A percentile compares a stretch with the other conserved stretches of the same genome.
phyloP scores from a whole-genome alignment of 2,113 vertebrate genomes.

The Baryphthengus martii region DNA sequence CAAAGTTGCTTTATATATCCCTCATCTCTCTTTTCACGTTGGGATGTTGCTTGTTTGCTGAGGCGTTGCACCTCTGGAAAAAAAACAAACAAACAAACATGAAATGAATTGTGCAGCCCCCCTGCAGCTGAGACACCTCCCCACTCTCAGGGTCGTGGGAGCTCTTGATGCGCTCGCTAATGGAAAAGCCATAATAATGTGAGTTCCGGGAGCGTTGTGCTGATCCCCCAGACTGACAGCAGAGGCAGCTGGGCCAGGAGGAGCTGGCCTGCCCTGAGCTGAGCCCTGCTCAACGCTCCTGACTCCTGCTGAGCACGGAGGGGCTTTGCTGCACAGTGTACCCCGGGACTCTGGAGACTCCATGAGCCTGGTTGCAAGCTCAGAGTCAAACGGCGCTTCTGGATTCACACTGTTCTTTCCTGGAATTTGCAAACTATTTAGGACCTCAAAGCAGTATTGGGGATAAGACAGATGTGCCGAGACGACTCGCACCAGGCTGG shows the following conservation, averaged over 20 bases:
- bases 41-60: background rate
- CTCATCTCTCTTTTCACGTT: background rate
- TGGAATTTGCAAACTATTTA: background rate
- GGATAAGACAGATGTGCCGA: accelerated
- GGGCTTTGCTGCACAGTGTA: background rate
- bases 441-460: background rate
- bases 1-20: background rate
- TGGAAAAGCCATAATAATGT: background rate
- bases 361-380: background rate
- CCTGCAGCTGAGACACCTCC: background rate
- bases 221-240: background rate
- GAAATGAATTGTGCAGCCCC: background rate
- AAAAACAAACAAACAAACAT: too few species aligned
- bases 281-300: background rate
- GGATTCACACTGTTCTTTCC: background rate
- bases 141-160: background rate
- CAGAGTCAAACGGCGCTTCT: background rate
- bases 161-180: slow-evolving; percentile 5
- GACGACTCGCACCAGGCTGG: background rate
- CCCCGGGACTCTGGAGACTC: background rate
- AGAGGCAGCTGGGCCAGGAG: background rate
- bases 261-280: background rate
- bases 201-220: background rate
- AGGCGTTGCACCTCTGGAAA: background rate
- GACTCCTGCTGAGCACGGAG: background rate